Conservation (phyloP, 2,888 invertebrate species). For the Cantharis flavilabris region DNA sequence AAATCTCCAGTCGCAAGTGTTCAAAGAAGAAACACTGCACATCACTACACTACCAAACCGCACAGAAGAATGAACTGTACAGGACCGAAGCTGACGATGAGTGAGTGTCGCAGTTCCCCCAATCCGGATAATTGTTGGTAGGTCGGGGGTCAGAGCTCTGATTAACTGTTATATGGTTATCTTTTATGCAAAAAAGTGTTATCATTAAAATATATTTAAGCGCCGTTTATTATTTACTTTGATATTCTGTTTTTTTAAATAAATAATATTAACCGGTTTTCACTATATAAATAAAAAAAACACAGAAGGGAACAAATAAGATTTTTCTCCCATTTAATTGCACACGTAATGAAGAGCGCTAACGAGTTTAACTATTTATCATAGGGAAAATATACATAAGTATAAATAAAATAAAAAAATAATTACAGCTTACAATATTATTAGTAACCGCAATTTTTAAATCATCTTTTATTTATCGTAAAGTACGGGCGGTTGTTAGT, state of each 20-base stretch:
- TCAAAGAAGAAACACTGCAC: slow-evolving; percentile 16
- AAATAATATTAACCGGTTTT: not conserved
- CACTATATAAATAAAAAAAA: not conserved
- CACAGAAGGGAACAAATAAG: not conserved
- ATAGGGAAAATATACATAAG: not conserved
- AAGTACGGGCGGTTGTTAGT: not conserved
- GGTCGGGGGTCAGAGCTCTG: slow-evolving; percentile 40
- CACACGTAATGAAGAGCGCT: not conserved
- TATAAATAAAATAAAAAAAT: not conserved
- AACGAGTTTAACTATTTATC: not conserved
- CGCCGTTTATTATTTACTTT: slow-evolving; percentile 13
- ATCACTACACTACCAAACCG: slow-evolving; percentile 25
- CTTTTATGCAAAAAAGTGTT: slow-evolving; percentile 23
- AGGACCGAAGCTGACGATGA: slow-evolving; percentile 26
- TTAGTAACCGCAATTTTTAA: not conserved
- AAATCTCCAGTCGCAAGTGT: not conserved
- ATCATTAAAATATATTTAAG: slow-evolving; percentile 19
- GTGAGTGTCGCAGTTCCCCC: slow-evolving; percentile 34
- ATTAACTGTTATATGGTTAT: slow-evolving; percentile 34
- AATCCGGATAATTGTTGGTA: slow-evolving; percentile 38
- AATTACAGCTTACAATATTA: not conserved
- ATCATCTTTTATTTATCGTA: not conserved
- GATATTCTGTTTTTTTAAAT: not conserved
- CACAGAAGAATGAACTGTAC: slow-evolving; percentile 25
- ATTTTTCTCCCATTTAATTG: not conserved